phyloP scores from a whole-genome alignment of 2,797 vertebrate species.

The Platalea minor region DNA sequence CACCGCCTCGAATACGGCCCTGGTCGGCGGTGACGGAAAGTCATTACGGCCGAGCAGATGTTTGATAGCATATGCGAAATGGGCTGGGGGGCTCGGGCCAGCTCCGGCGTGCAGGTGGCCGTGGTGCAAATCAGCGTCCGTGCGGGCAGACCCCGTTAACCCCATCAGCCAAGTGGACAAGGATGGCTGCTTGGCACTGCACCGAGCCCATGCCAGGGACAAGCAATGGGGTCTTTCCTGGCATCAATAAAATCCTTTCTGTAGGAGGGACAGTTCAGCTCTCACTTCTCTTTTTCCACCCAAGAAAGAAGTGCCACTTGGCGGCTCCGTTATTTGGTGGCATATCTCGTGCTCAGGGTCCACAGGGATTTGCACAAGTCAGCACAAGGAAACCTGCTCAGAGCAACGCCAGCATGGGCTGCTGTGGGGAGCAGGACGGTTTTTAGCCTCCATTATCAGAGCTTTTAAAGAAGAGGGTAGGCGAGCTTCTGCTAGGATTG shows the following conservation, averaged over 20 bases:
- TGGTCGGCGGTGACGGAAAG: not conserved
- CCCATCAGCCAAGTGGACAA: not conserved
- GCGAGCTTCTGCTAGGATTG: not conserved
- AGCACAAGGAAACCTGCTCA: not conserved
- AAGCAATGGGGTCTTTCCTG: not conserved
- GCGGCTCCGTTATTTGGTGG: fast-evolving
- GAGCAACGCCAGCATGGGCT: fast-evolving
- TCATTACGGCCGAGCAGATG: not conserved
- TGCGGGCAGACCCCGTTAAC: fast-evolving
- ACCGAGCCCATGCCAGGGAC: fast-evolving
- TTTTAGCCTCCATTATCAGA: not conserved
- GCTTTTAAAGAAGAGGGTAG: not conserved
- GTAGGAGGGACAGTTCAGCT: not conserved
- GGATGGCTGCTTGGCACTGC: not conserved
- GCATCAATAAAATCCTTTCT: not conserved
- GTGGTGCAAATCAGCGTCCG: fast-evolving
- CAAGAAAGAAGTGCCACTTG: fast-evolving
- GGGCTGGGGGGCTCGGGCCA: not conserved
- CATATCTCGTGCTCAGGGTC: fast-evolving
- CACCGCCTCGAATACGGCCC: not conserved
- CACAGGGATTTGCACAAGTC: not conserved
- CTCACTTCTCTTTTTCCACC: not conserved
- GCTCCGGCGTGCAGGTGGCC: not conserved
- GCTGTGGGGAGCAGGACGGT: not conserved
- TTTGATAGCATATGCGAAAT: not conserved